Evolutionary conservation across 2,113 vertebrate genomes (phyloP).

Genomic region (Hippocampus abdominalis): DNA sequence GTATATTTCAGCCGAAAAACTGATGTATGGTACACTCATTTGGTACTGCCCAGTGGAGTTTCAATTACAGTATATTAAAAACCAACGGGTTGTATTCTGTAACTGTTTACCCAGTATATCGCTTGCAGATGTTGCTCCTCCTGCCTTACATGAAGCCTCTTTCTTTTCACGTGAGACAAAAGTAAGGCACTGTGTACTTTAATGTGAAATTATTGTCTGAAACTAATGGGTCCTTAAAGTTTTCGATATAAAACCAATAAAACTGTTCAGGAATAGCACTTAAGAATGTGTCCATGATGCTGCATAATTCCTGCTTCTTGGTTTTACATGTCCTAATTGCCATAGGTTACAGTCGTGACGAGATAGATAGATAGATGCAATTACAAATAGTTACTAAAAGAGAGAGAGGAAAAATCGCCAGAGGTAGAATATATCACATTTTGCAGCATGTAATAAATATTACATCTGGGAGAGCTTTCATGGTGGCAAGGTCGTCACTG

Average conservation of each 20-base stretch:
- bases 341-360: too few species aligned
- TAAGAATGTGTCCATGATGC: conserved; percentile 1
- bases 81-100: conserved; percentile 57
- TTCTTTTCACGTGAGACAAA: conserved; percentile 48
- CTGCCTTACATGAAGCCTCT: conserved; percentile 59
- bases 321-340: background rate
- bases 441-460: background rate
- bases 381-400: too few species aligned
- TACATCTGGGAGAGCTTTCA: background rate
- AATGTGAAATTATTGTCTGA: conserved; percentile 66
- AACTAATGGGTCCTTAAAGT: conserved; percentile 57
- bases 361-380: too few species aligned
- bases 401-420: too few species aligned
- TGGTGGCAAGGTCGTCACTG: background rate
- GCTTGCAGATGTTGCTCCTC: conserved; percentile 61
- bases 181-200: conserved; percentile 60
- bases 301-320: background rate
- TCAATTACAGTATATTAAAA: conserved; percentile 32
- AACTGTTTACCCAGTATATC: conserved; percentile 50
- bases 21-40: conserved; percentile 39
- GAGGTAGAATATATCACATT: background rate
- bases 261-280: conserved; percentile 56
- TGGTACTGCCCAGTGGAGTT: conserved; percentile 43
- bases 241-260: conserved; percentile 61
- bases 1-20: conserved; percentile 30